A percentile compares a stretch with the other conserved stretches of the same genome.
phyloP scores from a whole-genome alignment of 2,797 vertebrate species.

The Clarias laeviceps region DNA sequence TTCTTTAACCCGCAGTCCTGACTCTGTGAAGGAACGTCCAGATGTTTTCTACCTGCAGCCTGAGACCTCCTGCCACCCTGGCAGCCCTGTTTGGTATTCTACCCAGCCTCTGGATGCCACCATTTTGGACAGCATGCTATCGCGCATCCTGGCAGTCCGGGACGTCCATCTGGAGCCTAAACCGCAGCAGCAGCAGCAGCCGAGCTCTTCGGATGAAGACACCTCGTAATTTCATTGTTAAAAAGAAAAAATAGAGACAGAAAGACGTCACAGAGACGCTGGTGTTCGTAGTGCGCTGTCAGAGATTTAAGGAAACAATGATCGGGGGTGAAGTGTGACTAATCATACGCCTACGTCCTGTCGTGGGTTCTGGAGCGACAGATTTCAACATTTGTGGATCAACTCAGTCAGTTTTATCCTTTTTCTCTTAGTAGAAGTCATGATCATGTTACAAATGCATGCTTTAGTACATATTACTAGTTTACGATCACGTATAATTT shows the following conservation, averaged over 20 bases:
- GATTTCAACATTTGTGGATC: constrained; percentile 5
- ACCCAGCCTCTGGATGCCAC: constrained; percentile 83
- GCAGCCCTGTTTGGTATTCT: constrained; percentile 91
- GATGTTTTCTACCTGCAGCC: constrained; percentile 94
- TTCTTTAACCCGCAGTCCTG: constrained; percentile 75
- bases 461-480: not conserved
- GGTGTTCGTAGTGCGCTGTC: not conserved
- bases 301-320: constrained; percentile 11
- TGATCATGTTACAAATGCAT: constrained; percentile 19
- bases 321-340: constrained; percentile 22
- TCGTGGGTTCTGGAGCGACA: constrained; percentile 34
- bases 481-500: not conserved
- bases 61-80: constrained; percentile 79
- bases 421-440: not conserved
- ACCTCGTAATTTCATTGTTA: constrained; percentile 56
- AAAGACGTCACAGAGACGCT: not conserved
- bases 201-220: constrained; percentile 39
- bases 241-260: not conserved
- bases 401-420: not conserved
- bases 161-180: constrained; percentile 82
- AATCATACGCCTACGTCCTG: constrained; percentile 29
- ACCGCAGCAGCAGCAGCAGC: constrained; percentile 29
- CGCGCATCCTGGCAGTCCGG: constrained; percentile 88
- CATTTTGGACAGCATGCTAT: constrained; percentile 94
- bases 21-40: constrained; percentile 85